These are phyloP conservation scores for Dicycla oo DNA, from an alignment of 2,888 invertebrate species.

Conservation along the genomic window DNA sequence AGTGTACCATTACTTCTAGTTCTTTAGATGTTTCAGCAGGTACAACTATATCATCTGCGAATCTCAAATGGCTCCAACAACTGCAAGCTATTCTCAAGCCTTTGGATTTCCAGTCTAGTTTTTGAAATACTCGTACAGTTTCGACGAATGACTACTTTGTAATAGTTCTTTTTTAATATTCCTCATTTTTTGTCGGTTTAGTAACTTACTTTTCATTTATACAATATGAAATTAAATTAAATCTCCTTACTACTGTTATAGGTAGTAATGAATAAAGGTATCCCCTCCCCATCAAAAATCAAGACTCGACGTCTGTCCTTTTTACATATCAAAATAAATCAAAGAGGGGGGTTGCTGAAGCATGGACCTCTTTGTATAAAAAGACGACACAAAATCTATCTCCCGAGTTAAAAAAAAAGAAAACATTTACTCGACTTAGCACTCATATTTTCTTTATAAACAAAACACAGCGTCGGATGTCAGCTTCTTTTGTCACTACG, in stretches of 20 bases:
- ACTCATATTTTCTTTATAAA: constrained; percentile 66
- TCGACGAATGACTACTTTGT: too few relatives aligned
- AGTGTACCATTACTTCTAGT: too few relatives aligned
- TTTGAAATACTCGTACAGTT: too few relatives aligned
- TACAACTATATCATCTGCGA: too few relatives aligned
- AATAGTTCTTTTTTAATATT: not conserved
- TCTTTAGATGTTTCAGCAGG: too few relatives aligned
- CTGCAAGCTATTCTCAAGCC: too few relatives aligned
- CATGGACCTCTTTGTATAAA: constrained; percentile 65
- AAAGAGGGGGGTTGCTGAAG: constrained; percentile 63
- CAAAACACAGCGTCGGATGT: constrained; percentile 53
- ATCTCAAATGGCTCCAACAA: too few relatives aligned
- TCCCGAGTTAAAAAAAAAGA: constrained; percentile 48
- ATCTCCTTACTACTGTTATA: not conserved
- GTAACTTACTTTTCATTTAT: not conserved
- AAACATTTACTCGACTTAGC: constrained; percentile 56
- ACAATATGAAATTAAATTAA: not conserved
- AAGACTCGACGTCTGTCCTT: constrained; percentile 66
- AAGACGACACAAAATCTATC: constrained; percentile 59
- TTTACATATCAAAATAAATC: constrained; percentile 72
- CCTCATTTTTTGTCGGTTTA: not conserved
- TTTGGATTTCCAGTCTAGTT: too few relatives aligned
- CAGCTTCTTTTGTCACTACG: constrained; percentile 55
- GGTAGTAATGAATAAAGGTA: constrained; percentile 37
- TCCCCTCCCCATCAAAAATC: constrained; percentile 52